Base-by-base conservation (phyloP, 2,113 vertebrate genomes). In the Ailuropoda melanoleuca region DNA sequence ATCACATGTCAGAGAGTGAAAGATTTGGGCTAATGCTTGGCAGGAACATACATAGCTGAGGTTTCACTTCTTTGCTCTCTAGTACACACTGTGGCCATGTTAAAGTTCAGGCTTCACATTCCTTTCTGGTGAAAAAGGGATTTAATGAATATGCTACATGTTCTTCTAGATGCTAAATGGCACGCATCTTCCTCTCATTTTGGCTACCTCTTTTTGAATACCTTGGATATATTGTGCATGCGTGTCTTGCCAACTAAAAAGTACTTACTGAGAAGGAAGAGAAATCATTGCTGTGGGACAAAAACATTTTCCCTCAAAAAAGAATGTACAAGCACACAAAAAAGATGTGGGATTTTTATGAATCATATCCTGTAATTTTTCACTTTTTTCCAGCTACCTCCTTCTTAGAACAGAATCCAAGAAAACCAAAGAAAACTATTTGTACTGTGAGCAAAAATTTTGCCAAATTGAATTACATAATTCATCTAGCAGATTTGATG, bases 321-420 rank as follows among this genome's bases (percentile, higher is more conserved):
- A 92, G 83, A 97, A 98, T 97, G 95, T 88, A 93, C 97, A 96
- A 97, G 96, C 97, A 89, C 98, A 98, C 98, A 98, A 98, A 98
- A 94, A 97, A 98, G 96, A 99, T 72, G 50, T 98, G 98, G 98
- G 98, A 98, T 98, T 98, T 99, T 98, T 98, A 99, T 99, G 98
- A 99, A 99, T 99, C 98, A 99, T 98, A 99, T 99, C 98, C 98
- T 99, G 98, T 98, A 98, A 98, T 98, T 98, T 98, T 98, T 91
- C 95, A 98, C 97, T 89, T 88, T 97, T 98, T 98, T 97, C 95
- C 98, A 98, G 97, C 93, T 98, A 1, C 34, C 78, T 98, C 97
- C 96, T 97, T 95, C 98, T 98, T 98, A 97, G 98, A 98, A 96
- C 93, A 96, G 93, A 75, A 96, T 98, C 98, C 96, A 98, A 96